Percentiles rank a stretch among this genome's conserved stretches.
phyloP scores from a whole-genome alignment of 2,797 vertebrate species.

The Myiotriccus ornatus region DNA sequence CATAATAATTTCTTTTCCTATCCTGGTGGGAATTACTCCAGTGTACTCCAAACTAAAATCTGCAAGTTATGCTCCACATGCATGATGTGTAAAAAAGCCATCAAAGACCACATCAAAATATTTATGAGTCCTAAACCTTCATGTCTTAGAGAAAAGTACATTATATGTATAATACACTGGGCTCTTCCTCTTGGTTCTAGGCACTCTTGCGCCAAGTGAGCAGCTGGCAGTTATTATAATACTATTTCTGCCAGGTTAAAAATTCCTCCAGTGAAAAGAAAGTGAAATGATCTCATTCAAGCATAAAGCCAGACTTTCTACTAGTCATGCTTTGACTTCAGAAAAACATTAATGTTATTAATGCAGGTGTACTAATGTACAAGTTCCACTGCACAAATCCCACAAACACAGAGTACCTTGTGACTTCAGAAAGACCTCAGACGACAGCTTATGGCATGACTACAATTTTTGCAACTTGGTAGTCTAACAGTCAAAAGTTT shows the following conservation, averaged over 20 bases:
- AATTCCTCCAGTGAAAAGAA: slow-evolving; percentile 50
- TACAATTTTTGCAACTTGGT: neutral
- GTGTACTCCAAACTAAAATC: neutral
- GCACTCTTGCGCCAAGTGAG: slow-evolving; percentile 27
- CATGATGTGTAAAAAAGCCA: slow-evolving; percentile 3
- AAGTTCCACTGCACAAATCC: neutral
- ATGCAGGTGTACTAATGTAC: neutral
- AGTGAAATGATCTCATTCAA: slow-evolving; percentile 29
- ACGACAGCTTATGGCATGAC: neutral
- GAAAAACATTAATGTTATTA: neutral
- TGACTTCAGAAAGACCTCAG: neutral
- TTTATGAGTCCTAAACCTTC: slow-evolving; percentile 12
- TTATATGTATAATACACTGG: neutral
- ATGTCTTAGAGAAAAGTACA: slow-evolving; percentile 8
- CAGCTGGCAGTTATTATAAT: slow-evolving; percentile 48
- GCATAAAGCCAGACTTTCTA: slow-evolving; percentile 21
- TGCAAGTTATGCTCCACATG: neutral
- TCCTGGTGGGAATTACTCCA: neutral
- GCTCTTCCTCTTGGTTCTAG: neutral
- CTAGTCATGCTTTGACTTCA: neutral
- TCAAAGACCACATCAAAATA: slow-evolving; percentile 29
- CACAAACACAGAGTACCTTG: neutral
- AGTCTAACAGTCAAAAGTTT: neutral
- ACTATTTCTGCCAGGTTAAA: slow-evolving; percentile 25
- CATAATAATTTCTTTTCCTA: neutral